A percentile compares a stretch with the other conserved stretches of the same genome.
Conservation (phyloP, 2,888 invertebrate species). For the Ctena decussata region DNA sequence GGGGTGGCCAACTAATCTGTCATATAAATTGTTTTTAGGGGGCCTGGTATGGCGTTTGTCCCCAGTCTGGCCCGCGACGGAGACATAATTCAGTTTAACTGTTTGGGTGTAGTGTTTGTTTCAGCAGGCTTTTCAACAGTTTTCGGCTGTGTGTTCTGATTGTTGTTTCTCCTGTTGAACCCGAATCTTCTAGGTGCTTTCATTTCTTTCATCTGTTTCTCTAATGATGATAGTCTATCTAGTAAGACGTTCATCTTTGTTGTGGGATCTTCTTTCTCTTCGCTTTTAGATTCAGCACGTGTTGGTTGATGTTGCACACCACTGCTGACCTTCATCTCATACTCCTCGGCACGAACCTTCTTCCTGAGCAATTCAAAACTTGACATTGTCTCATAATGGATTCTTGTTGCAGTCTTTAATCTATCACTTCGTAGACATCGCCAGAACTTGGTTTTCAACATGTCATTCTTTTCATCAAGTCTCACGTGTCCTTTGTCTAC, state of each 20-base stretch:
- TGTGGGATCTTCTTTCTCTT: background rate
- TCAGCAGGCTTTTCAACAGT: background rate
- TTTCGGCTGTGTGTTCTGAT: background rate
- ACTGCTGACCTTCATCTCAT: background rate
- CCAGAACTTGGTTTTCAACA: background rate
- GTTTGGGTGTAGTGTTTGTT: background rate
- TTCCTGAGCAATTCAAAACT: background rate
- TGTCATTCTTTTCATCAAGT: background rate
- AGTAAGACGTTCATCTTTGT: background rate
- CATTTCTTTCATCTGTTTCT: background rate
- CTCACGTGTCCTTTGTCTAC: background rate
- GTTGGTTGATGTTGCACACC: background rate
- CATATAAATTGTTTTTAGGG: background rate
- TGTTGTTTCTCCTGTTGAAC: background rate
- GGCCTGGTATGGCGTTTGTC: no score
- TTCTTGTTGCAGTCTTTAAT: background rate
- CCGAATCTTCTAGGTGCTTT: background rate
- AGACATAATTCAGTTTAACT: background rate
- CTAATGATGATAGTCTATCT: background rate
- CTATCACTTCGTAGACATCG: background rate
- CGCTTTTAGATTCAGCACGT: background rate
- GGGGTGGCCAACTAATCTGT: background rate
- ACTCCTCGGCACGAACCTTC: no score
- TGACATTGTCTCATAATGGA: background rate
- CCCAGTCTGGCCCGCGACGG: background rate